phyloP scores from a whole-genome alignment of 2,888 invertebrate genomes.

The Eudemis profundana region DNA sequence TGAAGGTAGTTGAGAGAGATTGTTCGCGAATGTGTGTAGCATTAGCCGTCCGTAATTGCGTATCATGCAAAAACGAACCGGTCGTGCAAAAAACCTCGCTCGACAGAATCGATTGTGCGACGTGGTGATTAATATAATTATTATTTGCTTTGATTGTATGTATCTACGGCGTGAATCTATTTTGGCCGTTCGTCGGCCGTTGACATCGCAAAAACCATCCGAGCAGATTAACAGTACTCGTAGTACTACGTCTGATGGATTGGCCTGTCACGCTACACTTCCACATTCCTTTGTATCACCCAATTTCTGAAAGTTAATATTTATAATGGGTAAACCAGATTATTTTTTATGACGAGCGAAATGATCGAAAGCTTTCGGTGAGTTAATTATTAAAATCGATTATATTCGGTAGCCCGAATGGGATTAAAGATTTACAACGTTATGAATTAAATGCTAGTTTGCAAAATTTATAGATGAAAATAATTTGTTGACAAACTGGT shows the following conservation, averaged over 20 bases:
- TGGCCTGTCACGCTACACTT: conserved; percentile 60
- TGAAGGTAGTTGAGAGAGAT: conserved; percentile 58
- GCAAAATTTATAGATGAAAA: conserved; percentile 18
- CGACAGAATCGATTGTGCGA: conserved; percentile 61
- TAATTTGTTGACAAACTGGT: conserved; percentile 30
- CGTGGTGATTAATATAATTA: conserved; percentile 73
- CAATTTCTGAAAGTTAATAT: conserved; percentile 71
- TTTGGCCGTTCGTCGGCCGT: conserved; percentile 63
- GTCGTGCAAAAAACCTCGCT: conserved; percentile 63
- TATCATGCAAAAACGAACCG: conserved; percentile 71
- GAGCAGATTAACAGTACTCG: conserved; percentile 63
- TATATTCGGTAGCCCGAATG: conserved; percentile 13
- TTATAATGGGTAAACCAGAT: conserved; percentile 62
- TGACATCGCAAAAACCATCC: conserved; percentile 70
- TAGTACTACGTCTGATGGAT: conserved; percentile 71
- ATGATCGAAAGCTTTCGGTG: conserved; percentile 59
- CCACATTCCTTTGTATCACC: conserved; percentile 63
- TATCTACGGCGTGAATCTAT: conserved; percentile 60
- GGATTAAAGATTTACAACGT: conserved; percentile 18
- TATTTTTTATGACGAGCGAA: conserved; percentile 61
- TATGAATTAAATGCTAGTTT: conserved; percentile 32
- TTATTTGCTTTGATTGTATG: conserved; percentile 74
- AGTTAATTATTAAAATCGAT: conserved; percentile 50
- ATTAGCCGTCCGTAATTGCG: conserved; percentile 75
- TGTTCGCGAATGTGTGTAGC: conserved; percentile 65